phyloP scores from a whole-genome alignment of 2,797 vertebrate genomes.

The Enteromius unitaeniatus region DNA sequence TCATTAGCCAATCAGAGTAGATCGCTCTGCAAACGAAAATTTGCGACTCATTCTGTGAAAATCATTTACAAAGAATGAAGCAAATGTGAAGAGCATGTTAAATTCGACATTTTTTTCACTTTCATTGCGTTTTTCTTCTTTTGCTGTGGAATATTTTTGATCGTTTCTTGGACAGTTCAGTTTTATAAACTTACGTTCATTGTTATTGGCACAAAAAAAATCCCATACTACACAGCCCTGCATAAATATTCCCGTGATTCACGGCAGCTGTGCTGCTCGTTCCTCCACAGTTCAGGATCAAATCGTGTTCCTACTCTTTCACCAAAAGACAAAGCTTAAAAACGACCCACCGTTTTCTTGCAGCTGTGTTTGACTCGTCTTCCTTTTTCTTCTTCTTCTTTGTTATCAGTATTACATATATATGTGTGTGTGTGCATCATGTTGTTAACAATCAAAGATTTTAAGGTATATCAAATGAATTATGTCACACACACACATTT shows the following conservation, averaged over 20 bases:
- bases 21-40: too few species aligned
- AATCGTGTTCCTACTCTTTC: neutral
- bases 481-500: too few species aligned
- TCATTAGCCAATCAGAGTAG: too few species aligned
- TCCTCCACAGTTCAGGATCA: neutral
- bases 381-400: neutral
- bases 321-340: neutral
- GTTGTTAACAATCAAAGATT: neutral
- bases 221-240: neutral
- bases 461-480: neutral
- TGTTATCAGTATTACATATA: neutral
- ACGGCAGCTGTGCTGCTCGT: neutral
- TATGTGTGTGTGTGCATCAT: neutral
- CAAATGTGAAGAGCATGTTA: too few species aligned
- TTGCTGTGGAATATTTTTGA: too few species aligned
- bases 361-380: neutral
- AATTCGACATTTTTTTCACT: too few species aligned
- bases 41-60: too few species aligned
- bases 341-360: neutral
- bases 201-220: too few species aligned
- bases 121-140: too few species aligned
- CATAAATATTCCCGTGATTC: neutral
- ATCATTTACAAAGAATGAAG: too few species aligned
- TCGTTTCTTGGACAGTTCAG: too few species aligned
- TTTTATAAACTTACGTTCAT: too few species aligned